Base-by-base conservation (phyloP, 2,113 vertebrate species). In the Xiphophorus maculatus region DNA sequence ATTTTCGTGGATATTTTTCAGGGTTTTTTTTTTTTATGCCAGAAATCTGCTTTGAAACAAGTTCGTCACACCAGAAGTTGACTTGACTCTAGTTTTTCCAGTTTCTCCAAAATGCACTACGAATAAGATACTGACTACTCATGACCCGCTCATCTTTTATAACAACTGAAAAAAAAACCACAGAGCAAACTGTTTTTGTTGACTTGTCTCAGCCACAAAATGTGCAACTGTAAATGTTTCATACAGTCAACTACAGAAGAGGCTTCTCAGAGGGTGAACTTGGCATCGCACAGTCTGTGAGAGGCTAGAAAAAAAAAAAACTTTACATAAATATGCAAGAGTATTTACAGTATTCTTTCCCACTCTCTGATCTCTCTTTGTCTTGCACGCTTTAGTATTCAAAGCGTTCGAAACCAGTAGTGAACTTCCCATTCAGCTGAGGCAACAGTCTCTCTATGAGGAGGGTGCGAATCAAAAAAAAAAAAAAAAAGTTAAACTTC, bases 401-500 rank as follows among this genome's bases (percentile, higher is more conserved):
- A 89, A 87, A 85, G 77, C 61, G 54, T 81, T 73, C 63, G 17
- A 84, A 90, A 85, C 77, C 27, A 51, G 28, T 69, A 73, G 71
- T 85, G 81, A 74, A 75, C 77, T 82, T 70, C 71, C 60, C 33
- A 12, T 84, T 87, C 76, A 81, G 83, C 83, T 76, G 80, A 82
- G 75, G 82, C 82, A 82, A 83, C 44, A 69, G 82, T 84, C 76
- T 71, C 74, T 74, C 66, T 78, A 69, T 67, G 79, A 89, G 82
- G 79, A 85, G 73, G 10, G 66, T 71, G 28, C 63, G 29, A 82
- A 80, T 81, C 30, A 65, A 86, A 87, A 86, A 37, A 11, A 11
- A 37, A 11, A 37, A 37, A 11, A 37, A 37, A 87, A 88, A 87
- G 81, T 77, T 82, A 65, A 79, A 83, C 83, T 84, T 90, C 87